Percentiles rank a stretch among this genome's conserved stretches.
Conservation (phyloP, 2,888 invertebrate genomes). For the Pheosia tremula region DNA sequence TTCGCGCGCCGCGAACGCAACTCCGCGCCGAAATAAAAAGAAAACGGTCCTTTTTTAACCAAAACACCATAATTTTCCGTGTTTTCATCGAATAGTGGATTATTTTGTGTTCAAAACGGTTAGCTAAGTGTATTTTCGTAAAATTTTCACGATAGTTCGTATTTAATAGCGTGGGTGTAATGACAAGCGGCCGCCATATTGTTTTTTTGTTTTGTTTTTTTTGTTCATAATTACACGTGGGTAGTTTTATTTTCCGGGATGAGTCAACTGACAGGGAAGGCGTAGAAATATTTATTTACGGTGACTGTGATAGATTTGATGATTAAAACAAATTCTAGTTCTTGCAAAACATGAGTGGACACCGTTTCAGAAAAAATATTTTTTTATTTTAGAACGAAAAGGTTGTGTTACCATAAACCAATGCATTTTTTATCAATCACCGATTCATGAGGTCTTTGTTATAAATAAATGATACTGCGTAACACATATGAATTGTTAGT, state of each 20-base stretch:
- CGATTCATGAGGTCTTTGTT: too few relatives aligned
- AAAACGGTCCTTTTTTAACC: slow-evolving; percentile 33
- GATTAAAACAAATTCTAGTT: neutral
- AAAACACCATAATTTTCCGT: slow-evolving; percentile 25
- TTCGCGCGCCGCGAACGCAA: slow-evolving; percentile 56
- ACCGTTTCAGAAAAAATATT: neutral
- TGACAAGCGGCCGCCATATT: slow-evolving; percentile 51
- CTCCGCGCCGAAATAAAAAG: slow-evolving; percentile 35
- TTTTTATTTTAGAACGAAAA: too few relatives aligned
- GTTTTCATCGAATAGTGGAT: slow-evolving; percentile 22
- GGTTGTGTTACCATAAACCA: too few relatives aligned
- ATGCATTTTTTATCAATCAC: too few relatives aligned
- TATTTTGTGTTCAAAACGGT: slow-evolving; percentile 28
- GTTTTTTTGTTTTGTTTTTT: slow-evolving; percentile 53
- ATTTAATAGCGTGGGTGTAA: slow-evolving; percentile 39
- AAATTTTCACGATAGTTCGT: slow-evolving; percentile 17
- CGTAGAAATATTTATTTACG: neutral
- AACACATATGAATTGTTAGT: too few relatives aligned
- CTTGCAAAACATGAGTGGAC: neutral
- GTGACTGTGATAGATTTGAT: neutral
- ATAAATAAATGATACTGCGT: too few relatives aligned
- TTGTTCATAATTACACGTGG: slow-evolving; percentile 29
- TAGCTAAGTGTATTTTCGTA: slow-evolving; percentile 28
- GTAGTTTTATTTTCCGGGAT: slow-evolving; percentile 48
- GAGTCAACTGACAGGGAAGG: slow-evolving; percentile 16